Evolutionary conservation across 2,113 vertebrate species (phyloP).

Genomic region (Tragulus kanchil): DNA sequence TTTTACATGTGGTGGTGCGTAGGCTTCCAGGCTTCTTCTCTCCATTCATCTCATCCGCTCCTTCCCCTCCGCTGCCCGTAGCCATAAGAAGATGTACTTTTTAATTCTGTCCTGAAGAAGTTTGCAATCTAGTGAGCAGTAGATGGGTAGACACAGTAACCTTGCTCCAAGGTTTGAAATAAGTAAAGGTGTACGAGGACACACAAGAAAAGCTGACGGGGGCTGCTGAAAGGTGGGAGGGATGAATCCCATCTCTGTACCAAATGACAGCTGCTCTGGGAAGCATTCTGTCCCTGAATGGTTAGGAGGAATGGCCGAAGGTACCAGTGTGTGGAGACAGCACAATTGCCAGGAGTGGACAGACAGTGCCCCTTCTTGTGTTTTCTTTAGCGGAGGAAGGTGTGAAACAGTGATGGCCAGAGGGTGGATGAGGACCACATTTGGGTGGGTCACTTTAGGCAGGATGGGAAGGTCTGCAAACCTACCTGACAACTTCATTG

Average conservation of each 20-base stretch:
- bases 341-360: neutral
- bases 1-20: neutral
- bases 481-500: neutral
- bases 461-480: neutral
- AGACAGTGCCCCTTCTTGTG: neutral
- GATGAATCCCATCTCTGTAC: constrained; percentile 50
- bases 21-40: neutral
- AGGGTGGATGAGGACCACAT: neutral
- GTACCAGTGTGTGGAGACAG: neutral
- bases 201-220: neutral
- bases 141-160: constrained; percentile 49
- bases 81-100: neutral
- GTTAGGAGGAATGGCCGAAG: neutral
- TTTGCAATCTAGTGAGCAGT: neutral
- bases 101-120: neutral
- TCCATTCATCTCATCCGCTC: neutral
- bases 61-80: neutral
- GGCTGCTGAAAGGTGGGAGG: neutral
- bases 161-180: constrained; percentile 22
- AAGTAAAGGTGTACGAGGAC: constrained; percentile 54
- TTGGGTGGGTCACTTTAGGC: too few relatives aligned
- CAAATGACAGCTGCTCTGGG: constrained; percentile 62
- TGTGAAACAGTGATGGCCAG: neutral
- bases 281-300: neutral
- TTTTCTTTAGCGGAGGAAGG: neutral